These are phyloP conservation scores for Troides helena DNA, from an alignment of 2,888 invertebrate species.

Conservation along the genomic window DNA sequence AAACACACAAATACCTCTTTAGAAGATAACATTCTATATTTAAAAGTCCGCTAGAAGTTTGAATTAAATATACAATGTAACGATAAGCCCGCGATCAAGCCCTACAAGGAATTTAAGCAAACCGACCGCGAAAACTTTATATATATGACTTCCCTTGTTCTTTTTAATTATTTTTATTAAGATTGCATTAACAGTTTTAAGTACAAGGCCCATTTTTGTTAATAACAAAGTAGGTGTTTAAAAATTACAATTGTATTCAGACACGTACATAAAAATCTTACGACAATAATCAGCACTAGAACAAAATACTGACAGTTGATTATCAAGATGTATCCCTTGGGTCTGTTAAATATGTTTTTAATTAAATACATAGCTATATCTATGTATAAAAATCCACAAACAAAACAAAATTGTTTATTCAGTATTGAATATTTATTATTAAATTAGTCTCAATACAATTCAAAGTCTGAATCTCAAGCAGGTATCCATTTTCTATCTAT, in stretches of 20 bases:
- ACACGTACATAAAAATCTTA: no score
- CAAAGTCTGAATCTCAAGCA: no score
- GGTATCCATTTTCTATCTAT: no score
- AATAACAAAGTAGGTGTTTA: no score
- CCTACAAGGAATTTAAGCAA: slow-evolving; percentile 12
- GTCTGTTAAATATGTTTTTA: neutral
- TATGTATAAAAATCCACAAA: no score
- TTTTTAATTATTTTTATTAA: neutral
- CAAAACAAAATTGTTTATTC: no score
- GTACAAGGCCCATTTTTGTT: no score
- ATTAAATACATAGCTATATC: neutral
- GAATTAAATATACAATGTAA: neutral
- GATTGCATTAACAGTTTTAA: neutral
- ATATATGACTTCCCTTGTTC: slow-evolving; percentile 14
- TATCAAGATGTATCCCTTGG: neutral
- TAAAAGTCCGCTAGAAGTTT: neutral
- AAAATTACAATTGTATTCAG: no score
- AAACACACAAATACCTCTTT: slow-evolving; percentile 28
- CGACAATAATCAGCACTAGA: no score
- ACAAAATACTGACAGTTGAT: no score
- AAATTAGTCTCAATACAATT: no score
- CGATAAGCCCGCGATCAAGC: slow-evolving; percentile 13
- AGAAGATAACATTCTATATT: neutral
- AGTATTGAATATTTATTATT: no score
- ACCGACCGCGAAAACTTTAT: slow-evolving; percentile 20